Evolutionary conservation across 2,797 vertebrate genomes (phyloP).

Genomic region (Triplophysa yarkandensis): DNA sequence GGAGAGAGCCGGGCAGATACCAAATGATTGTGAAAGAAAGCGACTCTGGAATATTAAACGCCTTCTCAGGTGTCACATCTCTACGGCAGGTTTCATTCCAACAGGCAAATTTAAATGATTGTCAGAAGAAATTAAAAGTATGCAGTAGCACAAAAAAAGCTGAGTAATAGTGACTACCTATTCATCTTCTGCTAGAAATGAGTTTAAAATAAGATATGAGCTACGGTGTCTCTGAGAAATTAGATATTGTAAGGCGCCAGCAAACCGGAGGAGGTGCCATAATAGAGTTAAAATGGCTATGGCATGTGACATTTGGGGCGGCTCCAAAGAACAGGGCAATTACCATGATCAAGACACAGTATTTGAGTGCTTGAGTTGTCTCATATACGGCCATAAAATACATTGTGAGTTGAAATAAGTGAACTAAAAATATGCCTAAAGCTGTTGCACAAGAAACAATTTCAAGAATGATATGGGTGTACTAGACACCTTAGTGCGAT

Average conservation of each 20-base stretch:
- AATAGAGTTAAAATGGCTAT: conserved; percentile 65
- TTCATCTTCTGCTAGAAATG: conserved; percentile 44
- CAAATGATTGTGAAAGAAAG: conserved; percentile 43
- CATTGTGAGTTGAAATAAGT: conserved; percentile 8
- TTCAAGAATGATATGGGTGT: neutral
- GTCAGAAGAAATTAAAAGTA: conserved; percentile 68
- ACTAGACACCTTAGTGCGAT: neutral
- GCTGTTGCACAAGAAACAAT: neutral
- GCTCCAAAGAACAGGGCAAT: conserved; percentile 36
- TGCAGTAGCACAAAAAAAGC: conserved; percentile 53
- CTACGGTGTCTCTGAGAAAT: conserved; percentile 66
- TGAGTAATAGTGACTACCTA: conserved; percentile 59
- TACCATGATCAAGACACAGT: conserved; percentile 22
- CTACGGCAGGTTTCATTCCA: conserved; percentile 64
- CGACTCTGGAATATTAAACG: conserved; percentile 67
- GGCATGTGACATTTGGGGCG: conserved; percentile 39
- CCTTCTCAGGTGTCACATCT: conserved; percentile 69
- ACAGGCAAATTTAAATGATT: conserved; percentile 71
- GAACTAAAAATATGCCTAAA: neutral
- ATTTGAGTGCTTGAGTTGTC: neutral
- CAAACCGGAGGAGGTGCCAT: conserved; percentile 39
- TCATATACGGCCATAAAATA: conserved; percentile 25
- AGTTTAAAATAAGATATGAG: conserved; percentile 58
- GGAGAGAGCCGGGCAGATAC: conserved; percentile 16
- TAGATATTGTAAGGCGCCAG: conserved; percentile 63